Evolutionary conservation across 1,140 invertebrate species (phyloP).

Genomic region (Drosophila rufa): DNA sequence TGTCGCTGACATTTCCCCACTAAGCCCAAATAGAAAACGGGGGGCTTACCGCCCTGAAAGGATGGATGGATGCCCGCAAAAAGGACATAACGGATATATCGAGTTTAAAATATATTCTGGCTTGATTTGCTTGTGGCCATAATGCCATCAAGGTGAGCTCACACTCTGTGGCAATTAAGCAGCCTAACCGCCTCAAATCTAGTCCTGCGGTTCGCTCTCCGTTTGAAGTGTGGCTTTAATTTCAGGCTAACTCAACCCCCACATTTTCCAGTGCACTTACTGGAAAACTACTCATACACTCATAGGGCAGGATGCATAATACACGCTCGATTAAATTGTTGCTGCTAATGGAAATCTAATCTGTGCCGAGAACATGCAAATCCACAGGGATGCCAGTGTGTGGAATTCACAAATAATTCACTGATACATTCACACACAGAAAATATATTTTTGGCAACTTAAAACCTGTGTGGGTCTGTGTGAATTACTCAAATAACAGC

Average conservation of each 20-base stretch:
- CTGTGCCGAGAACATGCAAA: constrained; percentile 29
- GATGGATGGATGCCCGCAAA: constrained; percentile 18
- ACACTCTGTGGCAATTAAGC: constrained; percentile 52
- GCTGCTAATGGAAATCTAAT: constrained; percentile 49
- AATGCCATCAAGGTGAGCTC: constrained; percentile 27
- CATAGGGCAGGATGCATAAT: constrained; percentile 30
- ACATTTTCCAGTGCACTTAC: constrained; percentile 16
- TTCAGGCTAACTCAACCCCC: neutral
- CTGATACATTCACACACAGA: constrained; percentile 20
- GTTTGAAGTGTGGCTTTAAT: neutral
- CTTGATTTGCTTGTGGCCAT: constrained; percentile 47
- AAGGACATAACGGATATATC: constrained; percentile 39
- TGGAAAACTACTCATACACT: constrained; percentile 19
- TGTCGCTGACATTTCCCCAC: constrained; percentile 74
- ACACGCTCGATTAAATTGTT: constrained; percentile 51
- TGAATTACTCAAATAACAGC: constrained; percentile 38
- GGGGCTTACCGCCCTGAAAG: constrained; percentile 24
- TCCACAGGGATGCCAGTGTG: constrained; percentile 17
- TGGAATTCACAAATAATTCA: constrained; percentile 35
- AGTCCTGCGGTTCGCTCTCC: constrained; percentile 18
- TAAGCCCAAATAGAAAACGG: constrained; percentile 70
- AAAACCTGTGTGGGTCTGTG: constrained; percentile 19
- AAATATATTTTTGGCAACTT: constrained; percentile 3
- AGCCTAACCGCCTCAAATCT: constrained; percentile 26
- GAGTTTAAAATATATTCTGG: constrained; percentile 58